Evolutionary conservation across 1,140 invertebrate species (phyloP), one percentile per base, ranked within the genome.

Genomic region (Lutraria rhynchaena): DNA sequence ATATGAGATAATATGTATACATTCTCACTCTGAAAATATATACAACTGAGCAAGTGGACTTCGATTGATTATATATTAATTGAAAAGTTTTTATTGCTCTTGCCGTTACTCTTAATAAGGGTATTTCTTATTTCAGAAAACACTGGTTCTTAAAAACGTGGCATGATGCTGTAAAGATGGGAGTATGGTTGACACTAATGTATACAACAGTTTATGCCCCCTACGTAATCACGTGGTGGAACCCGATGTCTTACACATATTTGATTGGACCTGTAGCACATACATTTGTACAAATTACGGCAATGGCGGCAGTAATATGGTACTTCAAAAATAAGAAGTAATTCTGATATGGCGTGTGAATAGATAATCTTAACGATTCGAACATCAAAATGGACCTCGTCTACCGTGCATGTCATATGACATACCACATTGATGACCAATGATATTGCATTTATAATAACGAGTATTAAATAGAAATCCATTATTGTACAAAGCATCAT

Each of bases 321-420:
- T 80, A 80, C 49, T 77, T 77, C n/a, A 65, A 44, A 35, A 65
- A 77, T 55, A 77, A 65, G 27, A 74, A 74, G 27, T 71, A 46
- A 71, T 46, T 27, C 13, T 57, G 24, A 27, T 57, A 27, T 57
- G 15, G n/a, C n/a, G n/a, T n/a, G n/a, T n/a, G n/a, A n/a, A n/a
- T n/a, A n/a, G n/a, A n/a, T n/a, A n/a, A n/a, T n/a, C n/a, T n/a
- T n/a, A n/a, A n/a, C n/a, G n/a, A n/a, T n/a, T n/a, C n/a, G n/a
- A n/a, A n/a, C n/a, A n/a, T n/a, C n/a, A n/a, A n/a, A n/a, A n/a
- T n/a, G n/a, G n/a, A n/a, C n/a, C n/a, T n/a, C n/a, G n/a, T n/a
- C n/a, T n/a, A n/a, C n/a, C n/a, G n/a, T n/a, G n/a, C n/a, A n/a
- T n/a, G n/a, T n/a, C n/a, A n/a, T n/a, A n/a, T n/a, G n/a, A n/a